These are phyloP conservation scores for Acronicta aceris DNA, from an alignment of 2,888 invertebrate species.

Conservation along the genomic window DNA sequence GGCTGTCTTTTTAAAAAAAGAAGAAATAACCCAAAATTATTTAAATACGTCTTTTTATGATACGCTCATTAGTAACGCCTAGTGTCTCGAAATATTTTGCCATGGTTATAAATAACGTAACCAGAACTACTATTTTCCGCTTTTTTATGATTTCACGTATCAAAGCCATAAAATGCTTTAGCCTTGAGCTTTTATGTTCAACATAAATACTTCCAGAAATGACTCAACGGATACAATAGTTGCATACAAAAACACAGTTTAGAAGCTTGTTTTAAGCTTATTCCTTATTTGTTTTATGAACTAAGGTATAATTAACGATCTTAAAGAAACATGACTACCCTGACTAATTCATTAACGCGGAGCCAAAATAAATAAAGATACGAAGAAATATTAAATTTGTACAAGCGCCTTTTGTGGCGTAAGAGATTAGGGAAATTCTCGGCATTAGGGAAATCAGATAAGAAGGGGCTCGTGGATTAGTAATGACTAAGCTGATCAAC, in stretches of 20 bases:
- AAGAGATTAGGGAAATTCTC: too few species aligned
- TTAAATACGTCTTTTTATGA: neutral
- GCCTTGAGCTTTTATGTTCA: constrained; percentile 31
- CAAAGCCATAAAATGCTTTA: constrained; percentile 33
- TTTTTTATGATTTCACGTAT: constrained; percentile 46
- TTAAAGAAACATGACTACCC: too few species aligned
- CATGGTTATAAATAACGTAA: constrained; percentile 38
- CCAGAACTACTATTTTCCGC: constrained; percentile 32
- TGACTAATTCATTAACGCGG: too few species aligned
- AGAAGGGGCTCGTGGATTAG: too few species aligned
- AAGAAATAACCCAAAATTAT: neutral
- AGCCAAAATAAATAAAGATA: too few species aligned
- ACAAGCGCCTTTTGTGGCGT: too few species aligned
- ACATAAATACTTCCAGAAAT: constrained; percentile 34
- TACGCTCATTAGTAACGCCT: constrained; percentile 1
- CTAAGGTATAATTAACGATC: neutral
- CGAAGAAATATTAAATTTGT: too few species aligned
- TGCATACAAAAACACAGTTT: neutral
- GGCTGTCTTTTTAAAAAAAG: too few species aligned
- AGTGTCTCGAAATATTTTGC: constrained; percentile 21
- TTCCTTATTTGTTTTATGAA: neutral
- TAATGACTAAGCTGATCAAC: too few species aligned
- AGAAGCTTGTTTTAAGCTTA: neutral
- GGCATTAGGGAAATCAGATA: too few species aligned
- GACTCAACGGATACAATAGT: constrained; percentile 17